Base-by-base conservation (phyloP, 2,888 invertebrate species). In the Protodeltote pygarga region DNA sequence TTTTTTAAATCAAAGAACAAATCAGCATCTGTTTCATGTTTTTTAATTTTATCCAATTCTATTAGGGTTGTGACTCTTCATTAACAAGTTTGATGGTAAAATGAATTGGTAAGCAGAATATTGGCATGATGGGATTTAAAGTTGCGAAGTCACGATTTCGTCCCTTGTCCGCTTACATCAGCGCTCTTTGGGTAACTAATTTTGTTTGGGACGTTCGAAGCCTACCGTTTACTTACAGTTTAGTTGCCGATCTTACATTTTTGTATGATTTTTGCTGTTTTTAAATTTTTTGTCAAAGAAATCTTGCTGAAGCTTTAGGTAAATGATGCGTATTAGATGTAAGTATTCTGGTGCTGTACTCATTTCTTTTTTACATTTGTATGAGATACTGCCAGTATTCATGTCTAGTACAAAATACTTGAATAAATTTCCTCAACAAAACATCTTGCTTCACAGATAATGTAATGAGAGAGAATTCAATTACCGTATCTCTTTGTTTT, bases 401-500 rank as follows among this genome's bases (percentile, higher is more conserved):
- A 47, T 60, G 65, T 54, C 60, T 57, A 62, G 55, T 50, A 59
- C 37, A 61, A 63, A 65, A 64, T 62, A 65, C 61, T 73, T 66
- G 60, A 72, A 74, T 72, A 71, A 57, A 69, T 73, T 75, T 73
- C 41, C 58, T 47, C 52, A 40, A 48, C 52, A 60, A 72, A 84
- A 78, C 79, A 82, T 83, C 78, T 84, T 82, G 79, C 79, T 81
- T 77, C 72, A 60, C 75, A 81, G 81, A 85, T 87, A 87, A 85
- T 83, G 85, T 89, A 87, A 88, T 87, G 85, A 84, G 81, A 79
- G 81, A 75, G 80, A 82, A 90, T 90, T 88, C 88, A 87, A 89
- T 90, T 89, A 89, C 82, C 72, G 68, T 72, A 74, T 79, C 79
- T 85, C 79, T 83, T 85, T 87, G 51, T 86, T 85, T 85, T 88